These are phyloP conservation scores for Nesoenas mayeri DNA, from an alignment of 2,113 vertebrate genomes.

Conservation along the genomic window DNA sequence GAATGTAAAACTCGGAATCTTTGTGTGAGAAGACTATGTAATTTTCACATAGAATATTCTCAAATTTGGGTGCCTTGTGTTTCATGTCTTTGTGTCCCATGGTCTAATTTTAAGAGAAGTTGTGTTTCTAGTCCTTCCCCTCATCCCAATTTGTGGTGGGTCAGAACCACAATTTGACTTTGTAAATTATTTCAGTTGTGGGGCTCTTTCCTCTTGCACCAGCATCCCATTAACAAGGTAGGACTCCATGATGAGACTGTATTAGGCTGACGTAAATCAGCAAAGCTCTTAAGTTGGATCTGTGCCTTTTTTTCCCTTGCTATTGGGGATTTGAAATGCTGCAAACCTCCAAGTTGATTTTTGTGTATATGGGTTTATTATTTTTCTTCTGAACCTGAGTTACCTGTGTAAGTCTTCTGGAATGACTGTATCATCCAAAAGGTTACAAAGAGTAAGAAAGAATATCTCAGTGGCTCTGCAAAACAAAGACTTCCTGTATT, in stretches of 20 bases:
- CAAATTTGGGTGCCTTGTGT: not conserved
- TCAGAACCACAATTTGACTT: not conserved
- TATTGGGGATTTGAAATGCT: not conserved
- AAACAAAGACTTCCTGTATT: not conserved
- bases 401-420: too few relatives aligned
- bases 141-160: not conserved
- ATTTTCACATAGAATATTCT: too few relatives aligned
- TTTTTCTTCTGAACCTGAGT: not conserved
- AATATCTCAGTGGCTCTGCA: fast-evolving
- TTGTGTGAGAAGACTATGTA: fast-evolving
- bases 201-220: not conserved
- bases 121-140: not conserved
- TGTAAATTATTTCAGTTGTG: not conserved
- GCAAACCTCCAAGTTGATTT: not conserved
- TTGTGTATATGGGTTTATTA: fast-evolving
- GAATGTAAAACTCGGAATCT: not conserved
- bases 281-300: not conserved
- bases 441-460: not conserved
- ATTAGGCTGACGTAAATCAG: not conserved
- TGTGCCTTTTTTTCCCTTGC: fast-evolving
- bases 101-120: not conserved
- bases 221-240: not conserved
- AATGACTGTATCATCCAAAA: not conserved
- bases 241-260: fast-evolving
- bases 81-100: not conserved